Percentiles rank a stretch among this genome's conserved stretches.
Evolutionary conservation across 1,140 invertebrate genomes (phyloP).

Genomic region (Theocolax elegans): DNA sequence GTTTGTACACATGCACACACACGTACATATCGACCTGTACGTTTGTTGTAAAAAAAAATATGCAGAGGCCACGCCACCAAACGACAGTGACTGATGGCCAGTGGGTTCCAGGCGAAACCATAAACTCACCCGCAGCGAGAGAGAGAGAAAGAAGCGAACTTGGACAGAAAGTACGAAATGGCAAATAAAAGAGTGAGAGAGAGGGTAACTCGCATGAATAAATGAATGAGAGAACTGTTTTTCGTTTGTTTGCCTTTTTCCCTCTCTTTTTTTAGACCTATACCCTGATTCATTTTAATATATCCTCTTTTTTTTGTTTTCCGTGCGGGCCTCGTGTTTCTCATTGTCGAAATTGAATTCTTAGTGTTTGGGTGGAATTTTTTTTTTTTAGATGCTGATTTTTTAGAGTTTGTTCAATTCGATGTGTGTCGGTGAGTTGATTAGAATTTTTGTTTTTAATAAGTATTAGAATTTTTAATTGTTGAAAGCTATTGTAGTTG

Average conservation of each 20-base stretch:
- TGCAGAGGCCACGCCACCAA: not conserved
- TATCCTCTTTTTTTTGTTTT: constrained; percentile 13
- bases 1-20: not conserved
- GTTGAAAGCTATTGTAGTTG: too few species aligned
- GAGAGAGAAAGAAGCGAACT: not conserved
- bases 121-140: constrained; percentile 15
- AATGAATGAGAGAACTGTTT: constrained; percentile 36
- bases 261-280: too few species aligned
- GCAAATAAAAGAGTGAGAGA: constrained; percentile 15
- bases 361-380: too few species aligned
- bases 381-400: too few species aligned
- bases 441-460: too few species aligned
- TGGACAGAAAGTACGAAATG: not conserved
- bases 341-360: constrained; percentile 7
- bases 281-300: too few species aligned
- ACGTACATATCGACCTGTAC: too few species aligned
- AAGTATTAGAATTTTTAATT: too few species aligned
- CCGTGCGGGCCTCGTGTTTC: not conserved
- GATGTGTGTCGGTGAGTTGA: too few species aligned
- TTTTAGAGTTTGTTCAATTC: too few species aligned
- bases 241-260: too few species aligned
- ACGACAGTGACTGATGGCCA: constrained; percentile 40
- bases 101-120: constrained; percentile 26
- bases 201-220: constrained; percentile 31
- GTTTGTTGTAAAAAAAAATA: too few species aligned